A percentile compares a stretch with the other conserved stretches of the same genome.
Evolutionary conservation across 1,140 invertebrate genomes (phyloP).

Genomic region (Zophobas morio): DNA sequence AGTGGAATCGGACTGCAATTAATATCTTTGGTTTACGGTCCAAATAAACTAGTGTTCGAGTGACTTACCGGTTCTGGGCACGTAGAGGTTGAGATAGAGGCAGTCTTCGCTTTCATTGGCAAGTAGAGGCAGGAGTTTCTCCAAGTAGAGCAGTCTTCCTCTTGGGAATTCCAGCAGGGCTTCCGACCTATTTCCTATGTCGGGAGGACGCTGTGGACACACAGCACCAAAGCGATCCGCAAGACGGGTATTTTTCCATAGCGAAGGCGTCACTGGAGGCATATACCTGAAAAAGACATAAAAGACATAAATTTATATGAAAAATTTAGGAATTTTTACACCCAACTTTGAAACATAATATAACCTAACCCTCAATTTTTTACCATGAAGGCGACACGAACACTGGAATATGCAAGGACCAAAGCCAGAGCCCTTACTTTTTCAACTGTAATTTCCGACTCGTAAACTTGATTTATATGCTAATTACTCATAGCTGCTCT

Average conservation of each 20-base stretch:
- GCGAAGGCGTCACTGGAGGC: constrained; percentile 92
- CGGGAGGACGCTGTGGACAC: constrained; percentile 89
- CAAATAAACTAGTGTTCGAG: background rate
- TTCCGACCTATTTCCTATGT: constrained; percentile 80
- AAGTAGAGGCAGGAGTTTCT: constrained; percentile 85
- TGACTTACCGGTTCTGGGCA: constrained; percentile 84
- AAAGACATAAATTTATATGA: background rate
- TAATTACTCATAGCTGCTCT: too few species aligned
- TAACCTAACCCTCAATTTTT: too few species aligned
- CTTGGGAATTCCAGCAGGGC: constrained; percentile 83
- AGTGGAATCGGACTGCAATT: background rate
- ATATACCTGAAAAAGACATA: constrained; percentile 79
- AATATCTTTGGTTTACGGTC: background rate
- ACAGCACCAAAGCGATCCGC: constrained; percentile 88
- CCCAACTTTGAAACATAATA: too few species aligned
- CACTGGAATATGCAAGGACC: too few species aligned
- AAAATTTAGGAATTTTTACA: too few species aligned
- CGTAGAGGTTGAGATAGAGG: constrained; percentile 96
- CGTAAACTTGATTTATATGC: too few species aligned
- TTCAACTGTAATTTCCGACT: too few species aligned
- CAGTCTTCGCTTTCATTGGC: constrained; percentile 97
- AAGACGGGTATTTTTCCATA: constrained; percentile 86
- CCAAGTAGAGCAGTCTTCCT: constrained; percentile 84
- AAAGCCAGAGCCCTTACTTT: too few species aligned
- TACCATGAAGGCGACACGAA: too few species aligned